Evolutionary conservation across 2,888 invertebrate genomes (phyloP), one percentile per base, ranked within the genome.

Genomic region (Steinernema carpocapsae): DNA sequence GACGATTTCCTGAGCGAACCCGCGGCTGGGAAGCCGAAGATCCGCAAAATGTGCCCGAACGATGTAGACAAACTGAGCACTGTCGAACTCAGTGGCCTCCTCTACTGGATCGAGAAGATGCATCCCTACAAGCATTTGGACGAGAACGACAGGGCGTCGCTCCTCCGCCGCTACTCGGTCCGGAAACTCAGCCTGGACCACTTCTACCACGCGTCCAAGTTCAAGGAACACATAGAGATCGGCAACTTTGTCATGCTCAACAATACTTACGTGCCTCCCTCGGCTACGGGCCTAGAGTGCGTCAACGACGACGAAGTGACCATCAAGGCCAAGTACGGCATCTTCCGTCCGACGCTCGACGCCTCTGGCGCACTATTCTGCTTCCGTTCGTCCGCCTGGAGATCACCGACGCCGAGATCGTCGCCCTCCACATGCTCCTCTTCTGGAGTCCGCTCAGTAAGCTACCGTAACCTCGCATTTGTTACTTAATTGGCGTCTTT

Each of bases 201-300:
- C 59, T 84, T 85, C 70, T 86, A 85, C 73, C 75, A 75, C 32
- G 85, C 86, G 7, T 82, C 85, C 17, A 84, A 83, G 72, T 79
- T 79, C 73, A 80, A 78, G n/a, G 76, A 79, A 42, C 71, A 77
- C 17, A 56, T 77, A 19, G 71, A 73, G 24, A 29, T 72, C 24
- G 80, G 83, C 51, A 83, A 83, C 56, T 86, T 86, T 64, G 83
- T 82, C 19, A 82, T 86, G 85, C 79, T 82, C 72, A 86, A 86
- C 78, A 84, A 84, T 75, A 85, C 85, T 3, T 86, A 76, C 72
- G 86, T 86, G 12, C 82, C 83, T 0, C 74, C 79, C 3, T 77
- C 80, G 37, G 75, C 76, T 17, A 86, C 86, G 17, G 86, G 86
- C 19, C 86, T 86, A 76, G 86, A 86, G 72, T 64, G 80, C 3